Conservation (phyloP, 2,797 vertebrate genomes). For the Megaceryle alcyon region DNA sequence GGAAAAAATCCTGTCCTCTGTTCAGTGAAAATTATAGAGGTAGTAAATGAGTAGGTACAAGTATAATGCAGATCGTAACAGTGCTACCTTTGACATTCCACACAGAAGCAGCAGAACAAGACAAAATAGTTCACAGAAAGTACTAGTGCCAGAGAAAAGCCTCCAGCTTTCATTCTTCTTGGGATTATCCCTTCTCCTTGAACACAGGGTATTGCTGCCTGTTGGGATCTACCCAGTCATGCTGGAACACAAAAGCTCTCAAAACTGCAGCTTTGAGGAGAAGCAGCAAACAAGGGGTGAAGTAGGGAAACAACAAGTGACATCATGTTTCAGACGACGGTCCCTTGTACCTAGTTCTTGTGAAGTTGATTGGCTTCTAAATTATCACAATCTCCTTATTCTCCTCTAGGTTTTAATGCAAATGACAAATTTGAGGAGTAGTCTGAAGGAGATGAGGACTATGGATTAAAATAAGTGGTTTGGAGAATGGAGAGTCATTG, state of each 20-base stretch:
- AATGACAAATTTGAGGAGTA: background rate
- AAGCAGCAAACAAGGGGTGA: background rate
- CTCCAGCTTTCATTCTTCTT: background rate
- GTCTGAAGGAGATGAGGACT: background rate
- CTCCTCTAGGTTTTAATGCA: background rate
- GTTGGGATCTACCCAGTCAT: background rate
- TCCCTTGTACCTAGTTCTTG: background rate
- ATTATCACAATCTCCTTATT: background rate
- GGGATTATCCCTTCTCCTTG: background rate
- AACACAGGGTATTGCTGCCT: background rate
- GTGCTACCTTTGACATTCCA: background rate
- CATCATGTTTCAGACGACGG: background rate
- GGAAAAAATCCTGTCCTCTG: rapidly evolving
- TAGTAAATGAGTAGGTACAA: background rate
- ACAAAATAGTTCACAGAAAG: background rate
- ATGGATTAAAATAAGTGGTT: background rate
- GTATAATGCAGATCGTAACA: background rate
- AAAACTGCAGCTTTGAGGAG: background rate
- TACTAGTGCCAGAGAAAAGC: background rate
- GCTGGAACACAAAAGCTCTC: background rate
- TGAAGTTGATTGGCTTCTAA: background rate
- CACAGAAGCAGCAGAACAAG: background rate
- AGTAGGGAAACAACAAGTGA: background rate
- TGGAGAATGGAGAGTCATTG: background rate
- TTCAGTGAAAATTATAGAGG: background rate